A percentile compares a stretch with the other conserved stretches of the same genome.
Conservation (phyloP, 1,140 invertebrate species). For the Phortica variegata region DNA sequence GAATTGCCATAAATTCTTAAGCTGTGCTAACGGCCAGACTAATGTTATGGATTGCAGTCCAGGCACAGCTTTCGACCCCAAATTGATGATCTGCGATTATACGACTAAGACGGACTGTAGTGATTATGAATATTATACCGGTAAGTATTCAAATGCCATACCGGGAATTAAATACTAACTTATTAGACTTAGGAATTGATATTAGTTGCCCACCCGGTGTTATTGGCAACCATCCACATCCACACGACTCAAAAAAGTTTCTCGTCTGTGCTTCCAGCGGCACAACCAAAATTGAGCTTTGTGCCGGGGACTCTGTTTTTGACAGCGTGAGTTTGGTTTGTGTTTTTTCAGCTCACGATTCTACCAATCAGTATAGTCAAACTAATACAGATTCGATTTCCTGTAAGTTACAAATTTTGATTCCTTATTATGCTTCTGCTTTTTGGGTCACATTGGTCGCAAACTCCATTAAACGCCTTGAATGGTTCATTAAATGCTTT, state of each 20-base stretch:
- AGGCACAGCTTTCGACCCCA: slow-evolving; percentile 65
- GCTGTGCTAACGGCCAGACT: slow-evolving; percentile 62
- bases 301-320: slow-evolving; percentile 66
- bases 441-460: no score
- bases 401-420: slow-evolving; percentile 63
- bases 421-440: no score
- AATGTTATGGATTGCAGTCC: slow-evolving; percentile 64
- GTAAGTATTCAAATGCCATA: no score
- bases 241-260: slow-evolving; percentile 64
- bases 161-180: no score
- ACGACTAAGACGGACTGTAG: slow-evolving; percentile 60
- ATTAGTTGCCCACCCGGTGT: slow-evolving; percentile 59
- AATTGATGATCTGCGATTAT: slow-evolving; percentile 62
- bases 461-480: no score
- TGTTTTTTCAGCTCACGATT: no score
- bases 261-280: slow-evolving; percentile 68
- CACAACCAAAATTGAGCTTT: slow-evolving; percentile 60
- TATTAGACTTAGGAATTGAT: no score
- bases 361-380: no score
- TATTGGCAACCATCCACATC: slow-evolving; percentile 62
- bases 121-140: neutral
- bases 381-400: no score
- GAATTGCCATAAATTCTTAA: slow-evolving; percentile 65
- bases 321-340: slow-evolving; percentile 64
- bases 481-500: no score